Conservation (phyloP, 2,113 vertebrate genomes). For the Campylorhamphus procurvoides region DNA sequence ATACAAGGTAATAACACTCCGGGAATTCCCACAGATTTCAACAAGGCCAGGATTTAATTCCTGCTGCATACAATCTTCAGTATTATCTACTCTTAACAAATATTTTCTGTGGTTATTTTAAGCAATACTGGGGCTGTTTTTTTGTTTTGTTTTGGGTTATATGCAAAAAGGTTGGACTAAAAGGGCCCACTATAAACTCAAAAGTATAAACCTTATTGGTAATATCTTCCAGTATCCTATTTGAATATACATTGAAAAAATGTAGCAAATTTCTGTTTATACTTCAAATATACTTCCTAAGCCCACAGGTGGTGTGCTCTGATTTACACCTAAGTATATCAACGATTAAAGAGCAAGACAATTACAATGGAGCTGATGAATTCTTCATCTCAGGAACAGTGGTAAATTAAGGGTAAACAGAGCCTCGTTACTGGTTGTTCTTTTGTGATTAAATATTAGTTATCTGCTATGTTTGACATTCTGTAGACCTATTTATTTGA, state of each 20-base stretch:
- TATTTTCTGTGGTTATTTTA: not conserved
- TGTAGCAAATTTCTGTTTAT: not conserved
- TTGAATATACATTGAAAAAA: not conserved
- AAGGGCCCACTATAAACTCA: not conserved
- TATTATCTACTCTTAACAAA: not conserved
- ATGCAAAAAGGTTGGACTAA: not conserved
- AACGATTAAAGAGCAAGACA: conserved; percentile 36
- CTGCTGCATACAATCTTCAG: not conserved
- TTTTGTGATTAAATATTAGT: conserved; percentile 47
- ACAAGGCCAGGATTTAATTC: not conserved
- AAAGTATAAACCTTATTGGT: not conserved
- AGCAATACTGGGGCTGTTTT: not conserved
- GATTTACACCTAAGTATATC: not conserved
- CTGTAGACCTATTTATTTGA: conserved; percentile 45
- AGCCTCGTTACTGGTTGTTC: not conserved
- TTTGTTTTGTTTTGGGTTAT: not conserved
- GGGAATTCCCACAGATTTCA: not conserved
- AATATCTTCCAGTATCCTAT: not conserved
- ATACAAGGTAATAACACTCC: not conserved
- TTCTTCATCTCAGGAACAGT: conserved; percentile 1
- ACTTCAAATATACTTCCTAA: not conserved
- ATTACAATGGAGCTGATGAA: not conserved
- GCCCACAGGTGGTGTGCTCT: not conserved
- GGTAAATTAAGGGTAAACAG: conserved; percentile 14
- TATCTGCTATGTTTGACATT: conserved; percentile 24